These are phyloP conservation scores for Dugesia japonica DNA, from an alignment of 2,888 invertebrate genomes.

Conservation along the genomic window DNA sequence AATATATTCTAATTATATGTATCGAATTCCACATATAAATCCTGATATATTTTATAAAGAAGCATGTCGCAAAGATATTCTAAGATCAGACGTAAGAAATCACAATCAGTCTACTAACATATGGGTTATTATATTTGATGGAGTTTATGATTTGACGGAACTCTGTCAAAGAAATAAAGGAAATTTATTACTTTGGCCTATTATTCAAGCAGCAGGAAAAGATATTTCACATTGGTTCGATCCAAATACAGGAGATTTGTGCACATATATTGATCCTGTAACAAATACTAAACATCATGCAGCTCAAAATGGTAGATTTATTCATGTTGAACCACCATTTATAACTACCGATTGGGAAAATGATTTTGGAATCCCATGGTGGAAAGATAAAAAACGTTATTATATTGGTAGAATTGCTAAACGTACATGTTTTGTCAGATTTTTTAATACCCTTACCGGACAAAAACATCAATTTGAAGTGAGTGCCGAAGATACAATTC, in stretches of 20 bases:
- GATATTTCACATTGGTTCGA: slow-evolving; percentile 70
- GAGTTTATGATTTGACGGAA: not conserved
- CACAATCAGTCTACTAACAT: not conserved
- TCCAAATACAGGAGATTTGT: slow-evolving; percentile 46
- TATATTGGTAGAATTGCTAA: slow-evolving; percentile 59
- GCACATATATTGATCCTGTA: slow-evolving; percentile 47
- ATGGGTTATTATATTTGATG: not conserved
- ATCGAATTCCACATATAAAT: not conserved
- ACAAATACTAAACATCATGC: slow-evolving; percentile 53
- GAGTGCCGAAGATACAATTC: slow-evolving; percentile 66
- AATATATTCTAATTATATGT: not conserved
- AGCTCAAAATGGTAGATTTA: slow-evolving; percentile 55
- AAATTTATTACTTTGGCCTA: slow-evolving; percentile 51
- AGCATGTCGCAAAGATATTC: not conserved
- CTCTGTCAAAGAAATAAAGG: slow-evolving; percentile 38
- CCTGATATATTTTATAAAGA: slow-evolving; percentile 5
- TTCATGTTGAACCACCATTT: slow-evolving; percentile 51
- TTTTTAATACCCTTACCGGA: slow-evolving; percentile 61
- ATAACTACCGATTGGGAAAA: slow-evolving; percentile 58
- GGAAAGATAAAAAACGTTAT: slow-evolving; percentile 55
- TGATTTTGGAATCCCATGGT: slow-evolving; percentile 57
- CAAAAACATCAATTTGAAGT: slow-evolving; percentile 52
- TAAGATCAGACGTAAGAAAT: not conserved
- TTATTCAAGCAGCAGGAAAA: slow-evolving; percentile 64
- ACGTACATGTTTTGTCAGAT: slow-evolving; percentile 58